Conservation (phyloP, 2,888 invertebrate species). For the Oeneis ivallda region DNA sequence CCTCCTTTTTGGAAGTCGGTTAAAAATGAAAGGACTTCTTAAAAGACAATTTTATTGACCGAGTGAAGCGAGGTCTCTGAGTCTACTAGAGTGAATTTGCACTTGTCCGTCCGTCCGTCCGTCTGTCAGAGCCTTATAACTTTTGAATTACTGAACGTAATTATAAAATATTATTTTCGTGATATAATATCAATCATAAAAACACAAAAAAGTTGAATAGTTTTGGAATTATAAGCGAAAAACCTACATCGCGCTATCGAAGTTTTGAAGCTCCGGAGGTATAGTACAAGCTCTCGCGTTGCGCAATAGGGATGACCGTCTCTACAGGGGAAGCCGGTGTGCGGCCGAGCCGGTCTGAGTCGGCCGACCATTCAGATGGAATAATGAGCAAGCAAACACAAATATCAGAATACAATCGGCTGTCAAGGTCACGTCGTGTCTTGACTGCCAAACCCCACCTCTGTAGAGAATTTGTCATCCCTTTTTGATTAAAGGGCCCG, state of each 20-base stretch:
- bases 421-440: not conserved
- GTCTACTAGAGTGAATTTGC: too few species aligned
- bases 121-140: too few species aligned
- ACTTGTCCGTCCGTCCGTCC: too few species aligned
- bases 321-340: conserved; percentile 12
- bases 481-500: not conserved
- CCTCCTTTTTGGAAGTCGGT: too few species aligned
- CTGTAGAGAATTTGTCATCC: conserved; percentile 8
- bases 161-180: too few species aligned
- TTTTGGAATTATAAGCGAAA: not conserved
- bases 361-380: conserved; percentile 9
- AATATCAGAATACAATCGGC: conserved; percentile 8
- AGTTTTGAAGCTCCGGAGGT: not conserved
- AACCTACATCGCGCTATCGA: conserved; percentile 9
- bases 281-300: conserved; percentile 2
- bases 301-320: conserved; percentile 8
- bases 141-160: too few species aligned
- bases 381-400: not conserved
- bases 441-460: conserved; percentile 10
- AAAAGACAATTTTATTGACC: too few species aligned
- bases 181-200: not conserved
- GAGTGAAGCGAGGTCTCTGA: too few species aligned
- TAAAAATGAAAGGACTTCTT: too few species aligned
- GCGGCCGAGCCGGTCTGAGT: conserved; percentile 2
- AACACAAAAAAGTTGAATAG: not conserved